phyloP scores from a whole-genome alignment of 2,113 vertebrate genomes.

The Grantiella picta region DNA sequence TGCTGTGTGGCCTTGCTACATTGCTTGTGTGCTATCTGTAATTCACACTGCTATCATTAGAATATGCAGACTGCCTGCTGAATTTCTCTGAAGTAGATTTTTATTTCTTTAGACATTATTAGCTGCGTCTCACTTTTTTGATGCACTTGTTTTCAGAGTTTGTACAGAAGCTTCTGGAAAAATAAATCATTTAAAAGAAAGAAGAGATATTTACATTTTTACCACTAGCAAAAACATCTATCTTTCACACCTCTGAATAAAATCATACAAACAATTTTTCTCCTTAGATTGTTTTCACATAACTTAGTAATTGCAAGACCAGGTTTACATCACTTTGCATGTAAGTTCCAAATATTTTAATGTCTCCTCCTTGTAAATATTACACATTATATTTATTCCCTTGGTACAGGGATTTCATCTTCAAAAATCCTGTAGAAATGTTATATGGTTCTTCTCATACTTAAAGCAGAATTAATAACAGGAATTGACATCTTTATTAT shows the following conservation, averaged over 20 bases:
- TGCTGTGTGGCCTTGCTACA: not conserved
- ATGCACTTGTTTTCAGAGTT: not conserved
- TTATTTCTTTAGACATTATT: constrained; percentile 11
- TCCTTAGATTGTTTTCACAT: not conserved
- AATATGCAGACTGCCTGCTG: constrained; percentile 16
- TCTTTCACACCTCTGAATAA: not conserved
- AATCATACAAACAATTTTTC: not conserved
- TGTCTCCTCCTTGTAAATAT: not conserved
- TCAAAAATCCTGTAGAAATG: not conserved
- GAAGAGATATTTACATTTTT: not conserved
- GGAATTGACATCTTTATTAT: not conserved
- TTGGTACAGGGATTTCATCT: not conserved
- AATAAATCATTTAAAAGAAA: not conserved
- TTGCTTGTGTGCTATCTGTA: not conserved
- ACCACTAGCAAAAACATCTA: not conserved
- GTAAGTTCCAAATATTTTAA: not conserved
- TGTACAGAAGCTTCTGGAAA: constrained; percentile 11
- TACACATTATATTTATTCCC: not conserved
- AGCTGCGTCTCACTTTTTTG: not conserved
- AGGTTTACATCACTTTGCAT: not conserved
- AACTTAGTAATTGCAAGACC: not conserved
- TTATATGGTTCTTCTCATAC: not conserved
- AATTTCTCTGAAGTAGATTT: constrained; percentile 9
- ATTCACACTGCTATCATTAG: constrained; percentile 19
- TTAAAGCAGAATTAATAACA: not conserved